A percentile compares a stretch with the other conserved stretches of the same genome.
These are phyloP conservation scores for Lasioglossum albipes DNA, from an alignment of 1,140 invertebrate species.

Conservation along the genomic window DNA sequence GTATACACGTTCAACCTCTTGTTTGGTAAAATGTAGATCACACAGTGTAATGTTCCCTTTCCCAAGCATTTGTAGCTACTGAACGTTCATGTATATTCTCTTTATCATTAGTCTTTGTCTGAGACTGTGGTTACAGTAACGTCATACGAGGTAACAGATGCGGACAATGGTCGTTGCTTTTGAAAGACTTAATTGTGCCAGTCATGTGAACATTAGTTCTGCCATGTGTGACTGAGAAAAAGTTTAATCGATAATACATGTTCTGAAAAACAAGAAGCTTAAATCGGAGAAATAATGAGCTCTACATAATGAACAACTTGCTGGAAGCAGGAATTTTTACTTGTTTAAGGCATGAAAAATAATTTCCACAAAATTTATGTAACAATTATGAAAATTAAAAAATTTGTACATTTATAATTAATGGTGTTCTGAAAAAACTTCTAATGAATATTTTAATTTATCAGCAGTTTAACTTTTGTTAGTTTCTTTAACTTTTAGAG, in stretches of 20 bases:
- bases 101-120: constrained; percentile 46
- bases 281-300: neutral
- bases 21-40: constrained; percentile 65
- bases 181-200: neutral
- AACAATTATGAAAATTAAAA: no score
- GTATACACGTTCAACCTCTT: constrained; percentile 44
- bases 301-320: no score
- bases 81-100: constrained; percentile 24
- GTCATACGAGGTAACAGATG: neutral
- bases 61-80: constrained; percentile 46
- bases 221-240: neutral
- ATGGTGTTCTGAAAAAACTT: no score
- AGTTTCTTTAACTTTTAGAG: no score
- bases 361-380: no score
- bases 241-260: neutral
- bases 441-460: no score
- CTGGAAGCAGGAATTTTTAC: no score
- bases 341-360: no score
- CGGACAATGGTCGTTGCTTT: neutral
- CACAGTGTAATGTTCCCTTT: constrained; percentile 50
- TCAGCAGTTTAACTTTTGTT: no score
- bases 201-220: neutral
- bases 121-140: neutral
- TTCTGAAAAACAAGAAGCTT: neutral
- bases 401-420: no score